A percentile compares a stretch with the other conserved stretches of the same genome.
These are phyloP conservation scores for Pyrocoelia pectoralis DNA, from an alignment of 2,888 invertebrate species.

Conservation along the genomic window DNA sequence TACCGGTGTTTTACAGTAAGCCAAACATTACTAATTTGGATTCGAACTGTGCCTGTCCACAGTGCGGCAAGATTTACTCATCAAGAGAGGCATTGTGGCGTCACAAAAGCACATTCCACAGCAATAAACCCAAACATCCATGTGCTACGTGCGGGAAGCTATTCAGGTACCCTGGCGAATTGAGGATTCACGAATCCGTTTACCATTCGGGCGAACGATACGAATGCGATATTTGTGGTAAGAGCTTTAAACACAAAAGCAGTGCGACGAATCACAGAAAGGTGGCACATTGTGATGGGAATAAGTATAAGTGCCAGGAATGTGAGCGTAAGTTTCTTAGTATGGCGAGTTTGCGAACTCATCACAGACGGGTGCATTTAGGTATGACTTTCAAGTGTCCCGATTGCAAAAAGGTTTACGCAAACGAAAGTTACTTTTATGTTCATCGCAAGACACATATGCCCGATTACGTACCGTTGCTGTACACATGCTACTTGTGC, in stretches of 20 bases:
- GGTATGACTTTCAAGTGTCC: not conserved
- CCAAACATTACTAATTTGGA: too few relatives aligned
- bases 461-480: too few relatives aligned
- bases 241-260: not conserved
- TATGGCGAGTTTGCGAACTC: not conserved
- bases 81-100: not conserved
- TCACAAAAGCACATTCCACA: not conserved
- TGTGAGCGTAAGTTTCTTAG: not conserved
- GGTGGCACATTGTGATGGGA: not conserved
- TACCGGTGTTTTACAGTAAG: too few relatives aligned
- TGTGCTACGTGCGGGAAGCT: too few relatives aligned
- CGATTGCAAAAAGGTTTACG: not conserved
- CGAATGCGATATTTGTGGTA: slow-evolving; percentile 22
- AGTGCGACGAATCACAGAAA: not conserved
- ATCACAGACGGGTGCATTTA: not conserved
- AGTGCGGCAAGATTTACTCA: not conserved
- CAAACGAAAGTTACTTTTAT: not conserved
- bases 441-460: not conserved
- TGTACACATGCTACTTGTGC: too few relatives aligned
- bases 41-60: not conserved
- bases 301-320: not conserved
- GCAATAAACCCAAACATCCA: not conserved
- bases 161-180: too few relatives aligned
- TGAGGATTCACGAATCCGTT: too few relatives aligned
- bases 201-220: not conserved